Percentiles rank a stretch among this genome's conserved stretches.
phyloP scores from a whole-genome alignment of 2,113 vertebrate species.

The Nothobranchius kuhntae region DNA sequence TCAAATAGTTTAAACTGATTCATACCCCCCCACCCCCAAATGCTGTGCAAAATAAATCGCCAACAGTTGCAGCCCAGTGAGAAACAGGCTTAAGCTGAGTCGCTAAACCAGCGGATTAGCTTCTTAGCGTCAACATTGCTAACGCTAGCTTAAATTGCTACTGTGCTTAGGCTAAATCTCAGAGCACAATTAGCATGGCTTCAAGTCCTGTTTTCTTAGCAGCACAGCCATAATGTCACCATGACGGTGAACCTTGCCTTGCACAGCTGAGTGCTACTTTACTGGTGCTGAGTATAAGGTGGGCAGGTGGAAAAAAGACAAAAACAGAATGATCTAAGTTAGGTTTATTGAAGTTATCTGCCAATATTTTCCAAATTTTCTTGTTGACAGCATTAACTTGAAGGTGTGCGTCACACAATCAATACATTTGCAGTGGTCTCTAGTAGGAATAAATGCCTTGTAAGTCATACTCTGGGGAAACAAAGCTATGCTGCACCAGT shows the following conservation, averaged over 20 bases:
- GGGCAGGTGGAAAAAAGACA: not conserved
- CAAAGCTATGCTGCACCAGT: too few species aligned
- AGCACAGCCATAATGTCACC: not conserved
- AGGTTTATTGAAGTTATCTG: not conserved
- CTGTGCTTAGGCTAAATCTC: not conserved
- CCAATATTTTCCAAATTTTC: too few species aligned
- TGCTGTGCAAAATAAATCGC: too few species aligned
- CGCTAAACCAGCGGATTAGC: not conserved
- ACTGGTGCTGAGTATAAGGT: not conserved
- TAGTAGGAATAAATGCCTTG: too few species aligned
- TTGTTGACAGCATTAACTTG: too few species aligned
- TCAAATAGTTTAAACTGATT: too few species aligned
- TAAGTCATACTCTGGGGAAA: too few species aligned
- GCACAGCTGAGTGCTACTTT: not conserved
- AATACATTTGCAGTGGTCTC: too few species aligned
- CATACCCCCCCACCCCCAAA: too few species aligned
- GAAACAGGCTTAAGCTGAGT: constrained; percentile 3
- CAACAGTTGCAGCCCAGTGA: too few species aligned
- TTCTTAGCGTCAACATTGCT: constrained; percentile 8
- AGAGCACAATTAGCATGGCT: constrained; percentile 8
- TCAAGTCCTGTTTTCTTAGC: not conserved
- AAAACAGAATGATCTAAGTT: not conserved
- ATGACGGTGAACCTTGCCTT: not conserved
- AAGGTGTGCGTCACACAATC: too few species aligned
- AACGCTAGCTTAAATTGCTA: constrained; percentile 11